A percentile compares a stretch with the other conserved stretches of the same genome.
These are phyloP conservation scores for Telenomus remus DNA, from an alignment of 1,140 invertebrate species.

Conservation along the genomic window DNA sequence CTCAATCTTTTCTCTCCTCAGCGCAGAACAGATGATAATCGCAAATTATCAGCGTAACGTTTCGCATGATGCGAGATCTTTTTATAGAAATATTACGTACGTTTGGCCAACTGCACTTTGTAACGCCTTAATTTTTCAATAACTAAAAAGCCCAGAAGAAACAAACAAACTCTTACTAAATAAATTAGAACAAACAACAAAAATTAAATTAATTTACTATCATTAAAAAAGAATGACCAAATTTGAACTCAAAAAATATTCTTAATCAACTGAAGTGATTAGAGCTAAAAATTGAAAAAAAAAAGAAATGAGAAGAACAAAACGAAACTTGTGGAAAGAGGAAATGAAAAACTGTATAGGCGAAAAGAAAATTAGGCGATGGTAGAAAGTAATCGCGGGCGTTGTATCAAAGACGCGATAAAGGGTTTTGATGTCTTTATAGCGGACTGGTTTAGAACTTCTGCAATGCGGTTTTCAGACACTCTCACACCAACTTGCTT, in stretches of 20 bases:
- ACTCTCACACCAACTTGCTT: conserved; percentile 37
- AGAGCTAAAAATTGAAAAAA: background rate
- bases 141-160: background rate
- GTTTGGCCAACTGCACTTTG: conserved; percentile 14
- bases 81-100: conserved; percentile 48
- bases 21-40: too few relatives aligned
- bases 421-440: conserved; percentile 56
- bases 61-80: conserved; percentile 53
- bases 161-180: background rate
- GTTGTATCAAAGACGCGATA: conserved; percentile 46
- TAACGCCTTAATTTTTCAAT: conserved; percentile 6
- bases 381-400: conserved; percentile 23
- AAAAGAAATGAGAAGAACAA: conserved; percentile 1
- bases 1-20: too few relatives aligned
- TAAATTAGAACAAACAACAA: too few relatives aligned
- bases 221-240: too few relatives aligned
- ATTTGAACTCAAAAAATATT: too few relatives aligned
- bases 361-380: conserved; percentile 33
- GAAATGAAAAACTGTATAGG: too few relatives aligned
- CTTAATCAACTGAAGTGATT: too few relatives aligned
- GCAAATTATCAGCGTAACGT: conserved; percentile 22
- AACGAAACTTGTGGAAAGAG: too few relatives aligned
- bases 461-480: conserved; percentile 54
- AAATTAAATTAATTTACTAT: too few relatives aligned
- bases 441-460: conserved; percentile 48